Conservation (phyloP, 2,113 vertebrate species). For the Pitta sordida region DNA sequence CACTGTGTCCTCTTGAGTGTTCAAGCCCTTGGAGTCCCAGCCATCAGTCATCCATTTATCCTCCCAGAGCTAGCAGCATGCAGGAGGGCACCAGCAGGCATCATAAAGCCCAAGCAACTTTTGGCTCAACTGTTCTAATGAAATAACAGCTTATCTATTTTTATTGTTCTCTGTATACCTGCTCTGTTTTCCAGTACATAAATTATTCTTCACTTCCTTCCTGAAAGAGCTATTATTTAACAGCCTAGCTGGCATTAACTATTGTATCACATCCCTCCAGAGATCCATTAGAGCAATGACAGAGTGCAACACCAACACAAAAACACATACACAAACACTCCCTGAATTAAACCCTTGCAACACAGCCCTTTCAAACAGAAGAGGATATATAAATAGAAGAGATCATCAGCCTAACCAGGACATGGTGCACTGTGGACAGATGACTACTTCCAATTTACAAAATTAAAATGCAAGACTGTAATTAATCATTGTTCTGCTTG, state of each 20-base stretch:
- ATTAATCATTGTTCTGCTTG: not conserved
- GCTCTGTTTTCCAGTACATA: slow-evolving; percentile 39
- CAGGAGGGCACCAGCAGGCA: not conserved
- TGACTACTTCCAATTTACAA: not conserved
- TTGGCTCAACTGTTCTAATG: not conserved
- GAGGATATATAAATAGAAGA: not conserved
- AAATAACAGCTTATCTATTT: slow-evolving; percentile 31
- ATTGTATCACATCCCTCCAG: slow-evolving; percentile 11
- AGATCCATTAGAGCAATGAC: slow-evolving; percentile 16
- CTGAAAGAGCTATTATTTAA: slow-evolving; percentile 50
- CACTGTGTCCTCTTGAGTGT: fast-evolving
- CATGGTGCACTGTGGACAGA: not conserved
- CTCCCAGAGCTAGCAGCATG: fast-evolving
- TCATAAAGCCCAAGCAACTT: not conserved
- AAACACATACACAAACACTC: not conserved
- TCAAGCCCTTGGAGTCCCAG: not conserved
- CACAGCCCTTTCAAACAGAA: fast-evolving
- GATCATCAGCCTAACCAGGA: not conserved
- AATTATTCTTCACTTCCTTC: slow-evolving; percentile 56
- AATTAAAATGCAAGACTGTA: not conserved
- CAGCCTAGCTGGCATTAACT: not conserved
- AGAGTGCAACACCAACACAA: not conserved
- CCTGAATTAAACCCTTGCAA: not conserved
- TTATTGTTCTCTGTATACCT: slow-evolving; percentile 3
- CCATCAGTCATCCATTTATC: not conserved